A percentile compares a stretch with the other conserved stretches of the same genome.
phyloP scores from a whole-genome alignment of 2,113 vertebrate species.

The Muntiacus reevesi region DNA sequence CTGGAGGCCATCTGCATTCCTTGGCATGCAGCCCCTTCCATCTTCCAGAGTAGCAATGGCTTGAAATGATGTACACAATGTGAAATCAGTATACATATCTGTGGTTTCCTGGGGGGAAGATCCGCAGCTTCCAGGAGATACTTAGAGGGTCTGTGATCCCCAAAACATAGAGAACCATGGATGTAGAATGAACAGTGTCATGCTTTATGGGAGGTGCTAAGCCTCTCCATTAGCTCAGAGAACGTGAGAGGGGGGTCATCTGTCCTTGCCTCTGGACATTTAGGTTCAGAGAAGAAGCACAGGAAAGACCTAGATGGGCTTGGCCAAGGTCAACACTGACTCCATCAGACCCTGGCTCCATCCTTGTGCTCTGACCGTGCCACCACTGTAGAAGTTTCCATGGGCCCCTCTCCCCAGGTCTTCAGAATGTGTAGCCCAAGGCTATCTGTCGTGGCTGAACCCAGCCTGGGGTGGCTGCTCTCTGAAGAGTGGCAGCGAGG shows the following conservation, averaged over 20 bases:
- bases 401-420: background rate
- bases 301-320: background rate
- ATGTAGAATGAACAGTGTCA: background rate
- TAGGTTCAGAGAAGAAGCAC: background rate
- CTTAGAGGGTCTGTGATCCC: background rate
- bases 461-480: background rate
- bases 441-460: background rate
- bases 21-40: background rate
- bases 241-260: background rate
- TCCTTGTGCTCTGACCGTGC: background rate
- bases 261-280: background rate
- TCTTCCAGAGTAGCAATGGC: background rate
- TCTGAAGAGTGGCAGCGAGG: background rate
- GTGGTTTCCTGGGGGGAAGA: background rate
- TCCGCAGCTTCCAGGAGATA: background rate
- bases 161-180: background rate
- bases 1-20: background rate
- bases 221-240: background rate
- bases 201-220: background rate
- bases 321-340: background rate
- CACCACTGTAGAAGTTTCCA: background rate
- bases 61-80: background rate
- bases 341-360: background rate
- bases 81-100: no score
- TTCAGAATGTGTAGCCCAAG: background rate